Evolutionary conservation across 2,888 invertebrate species (phyloP).

Genomic region (Odontocerum albicorne): DNA sequence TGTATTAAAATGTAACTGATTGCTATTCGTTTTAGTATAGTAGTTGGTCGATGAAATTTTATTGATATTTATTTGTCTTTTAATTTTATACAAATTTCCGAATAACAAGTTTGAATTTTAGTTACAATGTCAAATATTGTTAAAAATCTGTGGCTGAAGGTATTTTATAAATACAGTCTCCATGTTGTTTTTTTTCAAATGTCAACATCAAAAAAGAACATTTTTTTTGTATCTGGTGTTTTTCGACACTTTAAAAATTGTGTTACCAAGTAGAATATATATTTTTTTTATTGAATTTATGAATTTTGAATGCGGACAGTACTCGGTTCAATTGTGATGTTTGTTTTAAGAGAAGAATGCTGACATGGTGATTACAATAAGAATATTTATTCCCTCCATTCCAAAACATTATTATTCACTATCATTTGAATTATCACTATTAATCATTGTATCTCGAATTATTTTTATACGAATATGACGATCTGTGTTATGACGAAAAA

Average conservation of each 20-base stretch:
- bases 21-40: conserved; percentile 55
- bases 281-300: conserved; percentile 14
- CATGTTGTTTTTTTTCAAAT: too few relatives aligned
- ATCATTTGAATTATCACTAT: background rate
- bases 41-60: conserved; percentile 39
- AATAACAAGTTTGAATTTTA: conserved; percentile 4
- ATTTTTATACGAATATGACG: background rate
- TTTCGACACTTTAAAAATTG: conserved; percentile 3
- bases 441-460: too few relatives aligned
- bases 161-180: conserved; percentile 36
- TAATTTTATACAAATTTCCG: conserved; percentile 9
- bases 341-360: conserved; percentile 3
- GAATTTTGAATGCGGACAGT: conserved; percentile 8
- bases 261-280: conserved; percentile 15
- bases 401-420: conserved; percentile 13
- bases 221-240: conserved; percentile 10
- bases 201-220: too few relatives aligned
- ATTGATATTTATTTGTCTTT: conserved; percentile 26
- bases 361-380: conserved; percentile 18
- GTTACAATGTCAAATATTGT: conserved; percentile 16
- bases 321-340: conserved; percentile 2
- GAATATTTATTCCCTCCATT: conserved; percentile 30
- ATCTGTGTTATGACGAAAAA: conserved; percentile 3
- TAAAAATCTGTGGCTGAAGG: conserved; percentile 28
- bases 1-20: conserved; percentile 34